A percentile compares a stretch with the other conserved stretches of the same genome.
phyloP scores from a whole-genome alignment of 2,888 invertebrate genomes.

The Tethea ocularis region DNA sequence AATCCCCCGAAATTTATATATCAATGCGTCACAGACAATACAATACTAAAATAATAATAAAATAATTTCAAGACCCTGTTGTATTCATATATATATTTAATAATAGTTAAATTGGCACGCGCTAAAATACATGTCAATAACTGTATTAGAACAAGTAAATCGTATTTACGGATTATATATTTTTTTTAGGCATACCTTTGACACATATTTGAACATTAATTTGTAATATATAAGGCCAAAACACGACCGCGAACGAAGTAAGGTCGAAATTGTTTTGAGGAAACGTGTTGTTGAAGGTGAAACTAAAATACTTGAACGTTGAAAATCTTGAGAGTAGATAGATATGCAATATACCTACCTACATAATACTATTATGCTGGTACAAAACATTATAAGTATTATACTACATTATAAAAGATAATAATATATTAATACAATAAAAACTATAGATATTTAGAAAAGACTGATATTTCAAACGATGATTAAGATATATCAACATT shows the following conservation, averaged over 20 bases:
- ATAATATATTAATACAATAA: too few relatives aligned
- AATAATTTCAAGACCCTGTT: slow-evolving; percentile 5
- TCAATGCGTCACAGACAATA: neutral
- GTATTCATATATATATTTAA: neutral
- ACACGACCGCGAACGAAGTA: neutral
- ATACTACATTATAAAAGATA: too few relatives aligned
- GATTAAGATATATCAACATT: too few relatives aligned
- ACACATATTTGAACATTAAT: neutral
- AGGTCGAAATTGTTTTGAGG: neutral
- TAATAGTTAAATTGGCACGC: neutral
- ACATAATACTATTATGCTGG: too few relatives aligned
- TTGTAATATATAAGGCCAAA: neutral
- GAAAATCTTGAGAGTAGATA: neutral
- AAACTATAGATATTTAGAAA: too few relatives aligned
- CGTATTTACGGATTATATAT: neutral
- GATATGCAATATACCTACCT: slow-evolving; percentile 3
- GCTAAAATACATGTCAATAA: neutral
- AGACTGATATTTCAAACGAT: too few relatives aligned
- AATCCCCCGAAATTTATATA: slow-evolving; percentile 40
- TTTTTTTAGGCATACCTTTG: neutral
- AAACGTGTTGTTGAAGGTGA: slow-evolving; percentile 1
- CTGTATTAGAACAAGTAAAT: neutral
- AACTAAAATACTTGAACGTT: neutral
- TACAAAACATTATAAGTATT: too few relatives aligned
- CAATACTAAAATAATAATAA: slow-evolving; percentile 4